phyloP scores from a whole-genome alignment of 2,113 vertebrate species.

The Erinaceus europaeus region DNA sequence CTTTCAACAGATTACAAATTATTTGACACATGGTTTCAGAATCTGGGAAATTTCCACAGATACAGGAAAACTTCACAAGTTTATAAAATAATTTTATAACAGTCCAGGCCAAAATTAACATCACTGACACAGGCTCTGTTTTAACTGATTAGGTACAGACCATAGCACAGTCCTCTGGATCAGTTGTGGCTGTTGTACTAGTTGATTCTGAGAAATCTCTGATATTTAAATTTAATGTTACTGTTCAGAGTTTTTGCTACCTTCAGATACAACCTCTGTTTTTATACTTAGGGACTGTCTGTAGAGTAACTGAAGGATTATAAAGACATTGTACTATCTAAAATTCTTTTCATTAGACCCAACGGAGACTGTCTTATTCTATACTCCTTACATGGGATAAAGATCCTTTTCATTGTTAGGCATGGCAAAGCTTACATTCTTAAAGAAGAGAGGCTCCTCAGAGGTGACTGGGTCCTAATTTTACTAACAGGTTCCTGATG shows the following conservation, averaged over 20 bases:
- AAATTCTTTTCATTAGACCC: conserved; percentile 1
- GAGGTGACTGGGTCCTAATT: neutral
- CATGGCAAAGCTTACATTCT: neutral
- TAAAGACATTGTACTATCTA: neutral
- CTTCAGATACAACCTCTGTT: neutral
- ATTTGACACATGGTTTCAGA: conserved; percentile 62
- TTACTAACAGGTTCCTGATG: neutral
- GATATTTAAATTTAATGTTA: conserved; percentile 29
- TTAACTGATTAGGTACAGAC: conserved; percentile 29
- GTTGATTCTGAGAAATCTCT: conserved; percentile 7
- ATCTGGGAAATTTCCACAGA: conserved; percentile 53
- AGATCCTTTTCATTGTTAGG: neutral
- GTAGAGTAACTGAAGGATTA: neutral
- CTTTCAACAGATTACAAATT: conserved; percentile 60
- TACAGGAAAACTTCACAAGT: conserved; percentile 7
- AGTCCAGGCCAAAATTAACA: conserved; percentile 27
- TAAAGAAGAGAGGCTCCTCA: neutral
- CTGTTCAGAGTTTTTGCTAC: neutral
- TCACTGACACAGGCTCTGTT: conserved; percentile 17
- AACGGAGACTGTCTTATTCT: neutral
- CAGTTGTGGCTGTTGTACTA: neutral
- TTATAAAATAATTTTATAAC: conserved; percentile 29
- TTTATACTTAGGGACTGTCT: neutral
- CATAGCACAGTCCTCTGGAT: neutral
- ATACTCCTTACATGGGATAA: neutral